Conservation (phyloP, 2,888 invertebrate species). For the Odontothrips loti region DNA sequence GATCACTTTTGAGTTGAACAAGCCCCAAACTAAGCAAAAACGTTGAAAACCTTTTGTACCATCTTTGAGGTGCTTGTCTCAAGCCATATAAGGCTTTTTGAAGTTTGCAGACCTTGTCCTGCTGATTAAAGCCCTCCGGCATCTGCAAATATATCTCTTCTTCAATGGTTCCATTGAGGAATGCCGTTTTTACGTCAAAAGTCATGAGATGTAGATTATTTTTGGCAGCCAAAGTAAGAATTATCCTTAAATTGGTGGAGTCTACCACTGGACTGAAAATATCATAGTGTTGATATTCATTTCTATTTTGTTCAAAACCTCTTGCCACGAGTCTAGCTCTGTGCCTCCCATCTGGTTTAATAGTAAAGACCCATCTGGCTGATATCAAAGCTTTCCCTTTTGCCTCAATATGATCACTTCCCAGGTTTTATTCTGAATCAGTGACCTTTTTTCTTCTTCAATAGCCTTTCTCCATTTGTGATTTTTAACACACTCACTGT, state of each 20-base stretch:
- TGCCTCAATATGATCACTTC: neutral
- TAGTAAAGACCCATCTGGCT: conserved; percentile 30
- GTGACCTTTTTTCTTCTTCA: conserved; percentile 3
- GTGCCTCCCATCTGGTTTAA: conserved; percentile 32
- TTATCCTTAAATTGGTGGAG: conserved; percentile 29
- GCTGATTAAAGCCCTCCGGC: conserved; percentile 33
- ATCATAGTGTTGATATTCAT: conserved; percentile 32
- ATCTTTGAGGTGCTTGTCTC: conserved; percentile 35
- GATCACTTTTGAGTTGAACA: conserved; percentile 33
- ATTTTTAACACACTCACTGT: too few species aligned
- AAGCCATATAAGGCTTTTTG: conserved; percentile 35
- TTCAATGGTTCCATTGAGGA: conserved; percentile 34
- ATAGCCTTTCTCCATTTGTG: neutral
- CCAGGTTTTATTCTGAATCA: conserved; percentile 19
- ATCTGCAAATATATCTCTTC: conserved; percentile 35
- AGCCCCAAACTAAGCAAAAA: conserved; percentile 31
- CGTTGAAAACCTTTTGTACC: conserved; percentile 34
- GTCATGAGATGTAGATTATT: conserved; percentile 16
- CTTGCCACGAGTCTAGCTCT: too few species aligned
- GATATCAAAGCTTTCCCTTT: neutral
- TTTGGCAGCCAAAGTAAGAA: conserved; percentile 30
- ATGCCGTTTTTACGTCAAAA: conserved; percentile 36
- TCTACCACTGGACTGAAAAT: conserved; percentile 35
- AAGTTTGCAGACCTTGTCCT: conserved; percentile 32
- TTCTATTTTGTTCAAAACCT: conserved; percentile 34